A percentile compares a stretch with the other conserved stretches of the same genome.
These are phyloP conservation scores for Cephus nigrinus DNA, from an alignment of 2,888 invertebrate species.

Conservation along the genomic window DNA sequence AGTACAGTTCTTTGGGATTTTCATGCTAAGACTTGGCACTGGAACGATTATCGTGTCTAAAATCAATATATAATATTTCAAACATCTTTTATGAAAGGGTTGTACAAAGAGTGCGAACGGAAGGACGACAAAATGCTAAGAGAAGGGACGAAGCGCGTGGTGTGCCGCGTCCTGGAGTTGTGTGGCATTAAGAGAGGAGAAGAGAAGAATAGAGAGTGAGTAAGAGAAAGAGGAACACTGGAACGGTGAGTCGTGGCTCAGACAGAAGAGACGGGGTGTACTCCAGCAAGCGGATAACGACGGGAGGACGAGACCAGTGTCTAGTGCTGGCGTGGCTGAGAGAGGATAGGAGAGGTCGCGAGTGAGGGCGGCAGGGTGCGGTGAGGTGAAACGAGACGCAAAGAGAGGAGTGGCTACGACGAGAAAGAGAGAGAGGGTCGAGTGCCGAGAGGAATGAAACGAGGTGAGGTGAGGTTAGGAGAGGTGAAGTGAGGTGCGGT, in stretches of 20 bases:
- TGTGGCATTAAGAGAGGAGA: neutral
- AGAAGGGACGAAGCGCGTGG: neutral
- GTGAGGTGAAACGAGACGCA: conserved; percentile 2
- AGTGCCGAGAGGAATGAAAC: conserved; percentile 27
- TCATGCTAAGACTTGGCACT: neutral
- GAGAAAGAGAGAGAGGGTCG: conserved; percentile 24
- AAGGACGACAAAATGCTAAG: neutral
- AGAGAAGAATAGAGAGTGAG: conserved; percentile 9
- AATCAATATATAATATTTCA: neutral
- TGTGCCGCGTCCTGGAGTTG: neutral
- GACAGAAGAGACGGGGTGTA: neutral
- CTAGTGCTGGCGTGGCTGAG: conserved; percentile 13
- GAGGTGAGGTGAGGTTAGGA: conserved; percentile 16
- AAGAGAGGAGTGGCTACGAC: neutral
- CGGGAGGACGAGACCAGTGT: conserved; percentile 16
- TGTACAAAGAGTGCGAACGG: neutral
- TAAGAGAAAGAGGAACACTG: conserved; percentile 2
- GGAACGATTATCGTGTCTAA: neutral
- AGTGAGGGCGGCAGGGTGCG: conserved; percentile 23
- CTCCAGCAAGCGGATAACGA: conserved; percentile 1
- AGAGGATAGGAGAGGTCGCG: neutral
- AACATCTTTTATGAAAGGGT: neutral
- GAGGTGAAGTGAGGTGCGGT: conserved; percentile 7
- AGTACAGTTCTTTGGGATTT: conserved; percentile 28
- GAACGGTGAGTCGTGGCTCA: conserved; percentile 6